Percentiles rank a stretch among this genome's conserved stretches.
Conservation (phyloP, 2,797 vertebrate species). For the Geotrypetes seraphini region DNA sequence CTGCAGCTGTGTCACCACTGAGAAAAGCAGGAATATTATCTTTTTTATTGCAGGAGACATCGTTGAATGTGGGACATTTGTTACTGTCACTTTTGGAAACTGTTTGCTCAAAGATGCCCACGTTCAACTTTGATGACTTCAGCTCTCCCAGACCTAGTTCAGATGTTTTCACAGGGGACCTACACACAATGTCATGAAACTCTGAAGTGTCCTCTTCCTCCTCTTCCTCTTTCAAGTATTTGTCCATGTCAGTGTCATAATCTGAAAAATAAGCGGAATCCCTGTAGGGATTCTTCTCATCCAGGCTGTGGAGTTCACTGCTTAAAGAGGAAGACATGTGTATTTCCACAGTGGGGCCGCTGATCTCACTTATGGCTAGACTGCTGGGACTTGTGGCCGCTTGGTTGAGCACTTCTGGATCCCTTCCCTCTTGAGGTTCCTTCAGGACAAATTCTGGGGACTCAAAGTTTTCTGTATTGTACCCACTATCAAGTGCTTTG, state of each 20-base stretch:
- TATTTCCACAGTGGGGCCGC: constrained; percentile 27
- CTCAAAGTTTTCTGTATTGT: constrained; percentile 92
- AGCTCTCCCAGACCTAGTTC: too few relatives aligned
- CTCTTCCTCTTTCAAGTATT: constrained; percentile 20
- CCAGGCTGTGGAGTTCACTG: constrained; percentile 51
- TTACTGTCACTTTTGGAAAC: too few relatives aligned
- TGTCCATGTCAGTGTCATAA: constrained; percentile 72
- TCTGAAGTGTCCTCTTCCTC: constrained; percentile 48
- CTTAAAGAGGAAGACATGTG: constrained; percentile 32
- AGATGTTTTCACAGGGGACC: too few relatives aligned
- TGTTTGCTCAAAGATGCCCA: too few relatives aligned
- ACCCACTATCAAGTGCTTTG: constrained; percentile 85
- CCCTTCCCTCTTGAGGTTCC: constrained; percentile 70
- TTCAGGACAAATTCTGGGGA: constrained; percentile 90
- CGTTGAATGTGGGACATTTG: too few relatives aligned
- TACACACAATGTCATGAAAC: too few relatives aligned
- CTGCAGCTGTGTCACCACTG: too few relatives aligned
- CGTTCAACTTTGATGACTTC: too few relatives aligned
- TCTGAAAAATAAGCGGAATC: constrained; percentile 97
- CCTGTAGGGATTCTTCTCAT: constrained; percentile 72
- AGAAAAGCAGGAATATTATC: too few relatives aligned
- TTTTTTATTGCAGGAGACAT: too few relatives aligned
- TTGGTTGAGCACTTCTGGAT: constrained; percentile 44
- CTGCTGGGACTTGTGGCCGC: constrained; percentile 43
- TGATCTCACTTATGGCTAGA: constrained; percentile 47